Evolutionary conservation across 2,888 invertebrate genomes (phyloP).

Genomic region (Camponotus fellah): DNA sequence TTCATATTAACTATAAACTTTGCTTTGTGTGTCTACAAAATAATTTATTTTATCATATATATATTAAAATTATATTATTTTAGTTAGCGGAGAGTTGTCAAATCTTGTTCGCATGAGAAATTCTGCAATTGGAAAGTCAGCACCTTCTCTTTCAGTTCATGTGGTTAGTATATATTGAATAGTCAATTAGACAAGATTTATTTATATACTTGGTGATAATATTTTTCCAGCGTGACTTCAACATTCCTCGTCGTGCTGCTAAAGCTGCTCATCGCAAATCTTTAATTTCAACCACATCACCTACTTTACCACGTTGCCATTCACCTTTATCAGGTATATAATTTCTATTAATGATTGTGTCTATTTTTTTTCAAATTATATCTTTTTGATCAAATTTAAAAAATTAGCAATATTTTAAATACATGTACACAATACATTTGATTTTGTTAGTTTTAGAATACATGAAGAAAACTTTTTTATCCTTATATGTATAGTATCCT

Average conservation of each 20-base stretch:
- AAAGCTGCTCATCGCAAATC: constrained; percentile 91
- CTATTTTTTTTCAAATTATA: constrained; percentile 41
- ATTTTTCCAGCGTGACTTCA: constrained; percentile 83
- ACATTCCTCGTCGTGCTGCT: constrained; percentile 87
- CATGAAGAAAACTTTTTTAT: not conserved
- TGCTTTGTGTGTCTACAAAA: not conserved
- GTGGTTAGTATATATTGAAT: constrained; percentile 87
- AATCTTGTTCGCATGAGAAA: constrained; percentile 96
- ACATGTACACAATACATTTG: constrained; percentile 25
- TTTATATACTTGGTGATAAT: not conserved
- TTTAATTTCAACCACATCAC: constrained; percentile 92
- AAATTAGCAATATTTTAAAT: constrained; percentile 6
- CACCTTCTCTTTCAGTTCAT: constrained; percentile 94
- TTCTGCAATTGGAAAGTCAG: constrained; percentile 96
- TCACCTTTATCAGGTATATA: constrained; percentile 90
- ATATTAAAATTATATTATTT: constrained; percentile 61
- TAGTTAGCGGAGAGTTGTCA: constrained; percentile 87
- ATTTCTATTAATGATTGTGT: constrained; percentile 49
- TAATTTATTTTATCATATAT: not conserved
- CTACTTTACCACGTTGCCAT: constrained; percentile 92
- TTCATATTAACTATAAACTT: not conserved
- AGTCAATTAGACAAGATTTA: not conserved
- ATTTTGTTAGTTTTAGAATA: constrained; percentile 63
- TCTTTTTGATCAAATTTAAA: constrained; percentile 48
- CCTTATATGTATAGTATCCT: constrained; percentile 19